These are phyloP conservation scores for Eulithis prunata DNA, from an alignment of 2,888 invertebrate species.

Conservation along the genomic window DNA sequence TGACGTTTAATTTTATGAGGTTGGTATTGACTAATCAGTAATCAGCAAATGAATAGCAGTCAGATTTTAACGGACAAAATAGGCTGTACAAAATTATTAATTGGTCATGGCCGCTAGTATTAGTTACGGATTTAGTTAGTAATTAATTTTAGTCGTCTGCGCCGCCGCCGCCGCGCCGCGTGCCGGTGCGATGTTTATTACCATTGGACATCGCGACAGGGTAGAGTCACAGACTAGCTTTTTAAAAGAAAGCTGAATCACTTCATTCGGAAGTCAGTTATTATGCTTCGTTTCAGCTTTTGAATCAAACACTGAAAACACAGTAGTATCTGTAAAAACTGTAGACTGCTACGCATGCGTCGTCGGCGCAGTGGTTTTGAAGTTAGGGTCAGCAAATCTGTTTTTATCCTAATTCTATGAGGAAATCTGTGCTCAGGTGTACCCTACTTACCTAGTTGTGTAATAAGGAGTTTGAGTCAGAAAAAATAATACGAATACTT, in stretches of 20 bases:
- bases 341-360: too few relatives aligned
- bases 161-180: neutral
- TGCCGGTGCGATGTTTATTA: conserved; percentile 43
- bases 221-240: conserved; percentile 32
- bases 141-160: conserved; percentile 33
- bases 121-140: conserved; percentile 31
- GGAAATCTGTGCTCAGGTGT: too few relatives aligned
- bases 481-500: too few relatives aligned
- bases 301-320: too few relatives aligned
- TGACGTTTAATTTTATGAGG: conserved; percentile 14
- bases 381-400: too few relatives aligned
- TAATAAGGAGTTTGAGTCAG: too few relatives aligned
- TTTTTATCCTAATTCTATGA: too few relatives aligned
- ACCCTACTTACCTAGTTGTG: too few relatives aligned
- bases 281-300: too few relatives aligned
- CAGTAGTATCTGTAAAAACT: too few relatives aligned
- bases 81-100: conserved; percentile 33
- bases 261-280: neutral
- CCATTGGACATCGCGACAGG: conserved; percentile 53
- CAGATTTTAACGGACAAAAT: conserved; percentile 5
- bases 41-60: too few relatives aligned
- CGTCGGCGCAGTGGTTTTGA: too few relatives aligned
- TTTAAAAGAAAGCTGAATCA: conserved; percentile 11
- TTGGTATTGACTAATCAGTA: conserved; percentile 29
- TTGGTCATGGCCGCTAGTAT: conserved; percentile 32